Conservation (phyloP, 2,113 vertebrate genomes). For the Chloropsis hardwickii region DNA sequence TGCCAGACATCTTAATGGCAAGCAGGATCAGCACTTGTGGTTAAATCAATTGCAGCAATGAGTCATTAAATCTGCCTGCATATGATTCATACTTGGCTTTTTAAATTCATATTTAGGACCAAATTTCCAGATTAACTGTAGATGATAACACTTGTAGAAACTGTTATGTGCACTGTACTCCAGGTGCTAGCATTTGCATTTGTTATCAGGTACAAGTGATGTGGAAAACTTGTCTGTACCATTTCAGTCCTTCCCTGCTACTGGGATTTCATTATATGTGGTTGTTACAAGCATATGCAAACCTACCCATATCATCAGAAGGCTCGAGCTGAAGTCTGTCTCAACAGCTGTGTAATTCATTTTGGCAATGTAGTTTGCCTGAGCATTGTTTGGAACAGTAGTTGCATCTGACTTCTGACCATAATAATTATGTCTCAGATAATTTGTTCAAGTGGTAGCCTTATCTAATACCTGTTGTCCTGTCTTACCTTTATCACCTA, state of each 20-base stretch:
- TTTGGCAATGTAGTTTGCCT: not conserved
- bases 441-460: not conserved
- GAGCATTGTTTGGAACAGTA: not conserved
- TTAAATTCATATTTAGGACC: not conserved
- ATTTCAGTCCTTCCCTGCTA: not conserved
- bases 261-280: not conserved
- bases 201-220: not conserved
- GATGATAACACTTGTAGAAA: not conserved
- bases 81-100: not conserved
- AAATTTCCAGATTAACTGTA: not conserved
- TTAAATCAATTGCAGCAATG: not conserved
- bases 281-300: not conserved
- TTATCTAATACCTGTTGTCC: not conserved
- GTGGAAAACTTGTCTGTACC: not conserved
- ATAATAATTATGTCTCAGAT: not conserved
- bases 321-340: not conserved
- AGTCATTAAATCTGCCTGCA: conserved; percentile 17
- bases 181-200: not conserved
- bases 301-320: not conserved
- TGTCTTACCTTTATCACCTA: not conserved
- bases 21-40: not conserved
- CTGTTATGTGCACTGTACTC: not conserved
- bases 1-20: not conserved
- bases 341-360: not conserved
- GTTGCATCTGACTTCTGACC: not conserved